Base-by-base conservation (phyloP, 2,888 invertebrate genomes). In the Eupithecia subumbrata region DNA sequence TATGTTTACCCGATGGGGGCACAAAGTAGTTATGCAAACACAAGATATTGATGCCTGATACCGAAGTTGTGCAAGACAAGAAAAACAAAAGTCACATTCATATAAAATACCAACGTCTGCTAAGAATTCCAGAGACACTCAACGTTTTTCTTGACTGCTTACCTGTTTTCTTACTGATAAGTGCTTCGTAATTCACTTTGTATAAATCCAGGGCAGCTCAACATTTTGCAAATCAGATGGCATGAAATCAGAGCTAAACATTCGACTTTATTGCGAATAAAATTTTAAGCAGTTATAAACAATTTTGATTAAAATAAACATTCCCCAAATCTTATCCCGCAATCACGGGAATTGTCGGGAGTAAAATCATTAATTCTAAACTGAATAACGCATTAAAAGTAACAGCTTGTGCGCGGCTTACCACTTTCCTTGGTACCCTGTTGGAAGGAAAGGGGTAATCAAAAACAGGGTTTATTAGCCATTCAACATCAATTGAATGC, bases 311-410 rank as follows among this genome's bases (percentile, higher is more conserved):
- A 85, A 87, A 90, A 82, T 85, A 85, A 87, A 87, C 85, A 86
- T 86, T 84, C 84, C 83, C 81, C 72, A 63, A 74, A 78, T 82
- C 84, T 82, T 81, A 84, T 86, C 83, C 88, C 86, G 87, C 90
- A 90, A 91, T 91, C 88, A 84, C 86, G 86, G 89, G 90, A 90
- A 92, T 90, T 91, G 91, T 91, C 85, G 86, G 89, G 85, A 90
- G 91, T 94, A 93, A 94, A 94, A 94, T 93, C 93, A 94, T 94
- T 94, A 94, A 95, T 93, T 94, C 88, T 84, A 85, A 93, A 92
- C 92, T 90, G 89, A 93, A 93, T 90, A 92, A 89, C 92, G 86
- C 94, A 93, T 95, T 94, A 93, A 94, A 94, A 91, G 94, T 94
- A 94, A 94, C 94, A 94, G 94, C 94, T 93, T 92, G 93, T 85